A percentile compares a stretch with the other conserved stretches of the same genome.
Conservation (phyloP, 2,113 vertebrate genomes). For the Miniopterus natalensis region DNA sequence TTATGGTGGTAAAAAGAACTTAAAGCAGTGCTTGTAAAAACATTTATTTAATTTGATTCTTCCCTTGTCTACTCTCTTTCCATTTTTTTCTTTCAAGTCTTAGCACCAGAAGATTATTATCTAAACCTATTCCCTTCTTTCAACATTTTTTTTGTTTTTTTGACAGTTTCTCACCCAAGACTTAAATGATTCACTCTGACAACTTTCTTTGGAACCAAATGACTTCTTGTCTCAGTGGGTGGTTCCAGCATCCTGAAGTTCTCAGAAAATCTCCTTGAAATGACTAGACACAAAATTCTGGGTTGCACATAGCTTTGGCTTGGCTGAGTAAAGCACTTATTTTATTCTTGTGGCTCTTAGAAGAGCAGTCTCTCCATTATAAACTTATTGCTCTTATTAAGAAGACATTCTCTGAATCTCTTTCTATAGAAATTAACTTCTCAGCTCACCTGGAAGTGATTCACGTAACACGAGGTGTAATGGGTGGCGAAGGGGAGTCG, state of each 20-base stretch:
- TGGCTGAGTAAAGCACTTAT: not conserved
- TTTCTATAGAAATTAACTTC: conserved; percentile 18
- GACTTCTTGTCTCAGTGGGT: not conserved
- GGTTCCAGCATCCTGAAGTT: not conserved
- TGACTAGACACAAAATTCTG: not conserved
- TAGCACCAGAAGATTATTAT: not conserved
- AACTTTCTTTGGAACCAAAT: not conserved
- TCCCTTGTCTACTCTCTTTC: not conserved
- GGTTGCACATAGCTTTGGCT: not conserved
- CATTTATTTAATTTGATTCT: not conserved
- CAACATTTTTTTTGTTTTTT: not conserved
- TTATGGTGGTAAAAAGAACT: not conserved
- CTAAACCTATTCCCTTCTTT: not conserved
- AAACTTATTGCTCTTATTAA: not conserved
- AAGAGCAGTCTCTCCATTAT: not conserved
- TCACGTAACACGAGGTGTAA: not conserved
- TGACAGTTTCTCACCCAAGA: not conserved
- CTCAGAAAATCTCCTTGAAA: not conserved
- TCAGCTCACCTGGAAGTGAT: not conserved
- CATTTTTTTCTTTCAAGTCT: not conserved
- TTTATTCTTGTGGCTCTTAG: not conserved
- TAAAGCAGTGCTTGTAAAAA: not conserved
- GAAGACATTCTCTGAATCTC: not conserved
- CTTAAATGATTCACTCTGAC: not conserved
- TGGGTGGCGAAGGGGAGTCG: not conserved